phyloP scores from a whole-genome alignment of 2,797 vertebrate genomes.

The Sebastes steindachneri region DNA sequence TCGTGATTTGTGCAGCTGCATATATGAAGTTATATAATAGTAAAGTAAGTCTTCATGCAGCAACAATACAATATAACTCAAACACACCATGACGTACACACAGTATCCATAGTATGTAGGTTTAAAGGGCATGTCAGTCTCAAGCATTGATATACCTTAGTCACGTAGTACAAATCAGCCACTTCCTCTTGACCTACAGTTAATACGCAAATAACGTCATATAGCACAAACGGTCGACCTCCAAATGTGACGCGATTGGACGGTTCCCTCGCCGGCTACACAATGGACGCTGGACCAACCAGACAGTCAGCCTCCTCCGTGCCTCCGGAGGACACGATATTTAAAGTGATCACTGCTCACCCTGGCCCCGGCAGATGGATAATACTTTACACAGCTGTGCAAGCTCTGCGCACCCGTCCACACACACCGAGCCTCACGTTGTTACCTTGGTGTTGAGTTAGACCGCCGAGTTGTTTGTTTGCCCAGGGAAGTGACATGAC shows the following conservation, averaged over 20 bases:
- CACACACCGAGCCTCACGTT: slow-evolving; percentile 45
- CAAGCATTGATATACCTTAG: slow-evolving; percentile 18
- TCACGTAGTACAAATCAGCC: slow-evolving; percentile 71
- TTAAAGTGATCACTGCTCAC: slow-evolving; percentile 68
- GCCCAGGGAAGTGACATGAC: slow-evolving; percentile 81
- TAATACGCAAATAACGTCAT: slow-evolving; percentile 52
- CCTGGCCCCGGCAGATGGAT: slow-evolving; percentile 68
- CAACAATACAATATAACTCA: not conserved
- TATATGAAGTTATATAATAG: not conserved
- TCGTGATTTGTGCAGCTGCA: not conserved
- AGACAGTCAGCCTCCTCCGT: slow-evolving; percentile 77
- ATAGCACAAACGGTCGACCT: slow-evolving; percentile 23
- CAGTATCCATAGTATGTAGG: not conserved
- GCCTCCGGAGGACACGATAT: slow-evolving; percentile 70
- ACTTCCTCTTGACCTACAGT: slow-evolving; percentile 70
- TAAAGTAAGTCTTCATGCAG: not conserved
- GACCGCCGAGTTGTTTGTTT: slow-evolving; percentile 80
- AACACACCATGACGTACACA: not conserved
- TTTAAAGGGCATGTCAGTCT: slow-evolving; percentile 30
- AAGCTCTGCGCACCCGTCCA: slow-evolving; percentile 30
- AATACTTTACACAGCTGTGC: slow-evolving; percentile 84
- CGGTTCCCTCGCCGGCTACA: slow-evolving; percentile 47
- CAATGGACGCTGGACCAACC: slow-evolving; percentile 59
- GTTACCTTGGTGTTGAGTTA: slow-evolving; percentile 62
- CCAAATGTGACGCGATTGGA: slow-evolving; percentile 47